Base-by-base conservation (phyloP, 2,888 invertebrate genomes). In the Alviniconcha strummeri region DNA sequence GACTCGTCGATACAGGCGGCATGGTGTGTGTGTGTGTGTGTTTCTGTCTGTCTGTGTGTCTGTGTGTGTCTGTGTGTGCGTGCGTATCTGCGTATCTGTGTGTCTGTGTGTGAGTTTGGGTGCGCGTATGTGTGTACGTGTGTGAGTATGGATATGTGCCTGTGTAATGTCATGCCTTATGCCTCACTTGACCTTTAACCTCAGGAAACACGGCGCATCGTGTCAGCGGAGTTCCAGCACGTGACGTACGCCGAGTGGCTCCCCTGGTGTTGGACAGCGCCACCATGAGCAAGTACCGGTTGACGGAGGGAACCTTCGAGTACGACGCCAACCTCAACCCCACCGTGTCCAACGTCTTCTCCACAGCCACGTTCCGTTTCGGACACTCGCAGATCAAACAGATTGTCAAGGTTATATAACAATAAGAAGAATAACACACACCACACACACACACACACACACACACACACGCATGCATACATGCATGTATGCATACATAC, bases 161-260 rank as follows among this genome's bases (percentile, higher is more conserved):
- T 60, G 60, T 60, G 60, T 60, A 60, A 60, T 0, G 13, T 60
- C 60, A 11, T 60, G 8, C 60, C 13, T 60, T 8, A 8, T 60
- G 13, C 13, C 60, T 36, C 36, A 36, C 36, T 36, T 36, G 36
- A 36, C 0, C 36, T 36, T 36, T 36, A 36, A 36, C 60, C 57
- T 0, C 74, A 81, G 81, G 81, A 81, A 74, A 52, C 81, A 8
- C 64, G 81, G 1, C 56, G 74, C 19, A 69, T 80, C 56, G 71
- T 71, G 4, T 81, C 81, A 2, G 81, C 81, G 4, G n/a, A 74
- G 36, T 52, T 74, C 56, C 84, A 84, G 36, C 84, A 71, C 79
- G 82, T 84, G 57, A 84, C 85, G 7, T 85, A 84, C 84, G 80
- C 60, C n/a, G 85, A 85, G 71, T 85, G 82, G 75, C 81, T 85